Evolutionary conservation across 2,797 vertebrate genomes (phyloP).

Genomic region (Spondyliosoma cantharus): DNA sequence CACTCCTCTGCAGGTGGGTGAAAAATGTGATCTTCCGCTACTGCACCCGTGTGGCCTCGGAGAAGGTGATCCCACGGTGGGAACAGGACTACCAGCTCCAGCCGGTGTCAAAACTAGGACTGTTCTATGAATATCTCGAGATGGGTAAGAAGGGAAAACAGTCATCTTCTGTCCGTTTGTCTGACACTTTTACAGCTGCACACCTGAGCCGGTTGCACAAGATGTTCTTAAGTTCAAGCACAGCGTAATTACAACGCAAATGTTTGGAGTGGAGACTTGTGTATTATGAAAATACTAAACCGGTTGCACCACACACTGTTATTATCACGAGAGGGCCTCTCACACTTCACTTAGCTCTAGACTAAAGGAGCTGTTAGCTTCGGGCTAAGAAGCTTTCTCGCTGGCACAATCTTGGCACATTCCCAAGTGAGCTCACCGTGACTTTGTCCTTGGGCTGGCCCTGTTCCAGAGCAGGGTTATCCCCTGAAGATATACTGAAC

Average conservation of each 20-base stretch:
- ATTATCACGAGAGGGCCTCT: no score
- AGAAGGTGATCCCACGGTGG: slow-evolving; percentile 90
- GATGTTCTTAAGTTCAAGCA: background rate
- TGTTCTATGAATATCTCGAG: slow-evolving; percentile 97
- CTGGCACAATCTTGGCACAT: no score
- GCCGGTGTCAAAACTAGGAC: slow-evolving; percentile 87
- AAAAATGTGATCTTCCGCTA: slow-evolving; percentile 90
- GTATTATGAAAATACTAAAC: no score
- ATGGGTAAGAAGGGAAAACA: slow-evolving; percentile 87
- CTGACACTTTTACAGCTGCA: background rate
- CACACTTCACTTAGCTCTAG: no score
- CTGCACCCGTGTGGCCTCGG: slow-evolving; percentile 73
- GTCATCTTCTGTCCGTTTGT: background rate
- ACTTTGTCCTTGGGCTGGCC: no score
- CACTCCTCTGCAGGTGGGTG: slow-evolving; percentile 84
- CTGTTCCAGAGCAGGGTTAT: no score
- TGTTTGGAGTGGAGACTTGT: background rate
- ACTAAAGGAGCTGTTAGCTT: no score
- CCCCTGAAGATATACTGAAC: no score
- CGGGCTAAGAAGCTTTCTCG: no score
- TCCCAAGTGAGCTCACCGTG: no score
- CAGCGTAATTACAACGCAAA: background rate
- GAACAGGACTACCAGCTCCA: slow-evolving; percentile 94
- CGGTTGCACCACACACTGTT: no score
- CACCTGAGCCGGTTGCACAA: background rate